Percentiles rank a stretch among this genome's conserved stretches.
Evolutionary conservation across 1,140 invertebrate genomes (phyloP).

Genomic region (Penaeus vannamei): DNA sequence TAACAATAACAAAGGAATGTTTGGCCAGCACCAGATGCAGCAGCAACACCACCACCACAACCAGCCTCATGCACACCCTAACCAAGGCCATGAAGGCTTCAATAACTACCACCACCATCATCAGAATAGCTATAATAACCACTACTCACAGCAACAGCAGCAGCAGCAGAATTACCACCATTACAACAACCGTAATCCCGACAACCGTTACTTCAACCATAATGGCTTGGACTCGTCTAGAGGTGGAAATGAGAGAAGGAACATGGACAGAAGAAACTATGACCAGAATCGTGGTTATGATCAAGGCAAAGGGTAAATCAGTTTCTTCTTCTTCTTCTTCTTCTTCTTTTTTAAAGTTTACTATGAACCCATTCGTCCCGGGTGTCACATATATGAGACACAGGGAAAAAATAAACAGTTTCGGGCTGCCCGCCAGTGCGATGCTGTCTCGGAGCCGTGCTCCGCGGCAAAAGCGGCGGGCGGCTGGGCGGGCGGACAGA

Average conservation of each 20-base stretch:
- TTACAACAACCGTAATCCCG: constrained; percentile 35
- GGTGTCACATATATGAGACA: too few species aligned
- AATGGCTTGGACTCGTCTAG: constrained; percentile 45
- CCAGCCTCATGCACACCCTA: constrained; percentile 45
- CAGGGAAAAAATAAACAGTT: too few species aligned
- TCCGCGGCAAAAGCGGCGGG: too few species aligned
- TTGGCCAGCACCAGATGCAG: constrained; percentile 57
- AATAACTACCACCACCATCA: constrained; percentile 39
- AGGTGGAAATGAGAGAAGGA: constrained; percentile 44
- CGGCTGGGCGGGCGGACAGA: too few species aligned
- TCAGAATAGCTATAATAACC: constrained; percentile 41
- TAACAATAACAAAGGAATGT: constrained; percentile 66
- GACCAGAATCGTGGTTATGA: constrained; percentile 48
- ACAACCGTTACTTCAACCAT: constrained; percentile 35
- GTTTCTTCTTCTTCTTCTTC: background rate
- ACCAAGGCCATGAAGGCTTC: constrained; percentile 8
- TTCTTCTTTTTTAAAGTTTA: background rate
- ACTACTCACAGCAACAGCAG: constrained; percentile 55
- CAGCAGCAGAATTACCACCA: constrained; percentile 24
- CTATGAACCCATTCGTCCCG: too few species aligned
- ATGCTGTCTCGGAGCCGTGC: too few species aligned
- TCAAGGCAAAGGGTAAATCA: background rate
- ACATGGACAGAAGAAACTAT: constrained; percentile 41
- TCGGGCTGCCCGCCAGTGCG: too few species aligned
- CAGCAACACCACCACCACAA: constrained; percentile 55